These are phyloP conservation scores for Arvicanthis niloticus DNA, from an alignment of 2,113 vertebrate genomes.

Conservation along the genomic window DNA sequence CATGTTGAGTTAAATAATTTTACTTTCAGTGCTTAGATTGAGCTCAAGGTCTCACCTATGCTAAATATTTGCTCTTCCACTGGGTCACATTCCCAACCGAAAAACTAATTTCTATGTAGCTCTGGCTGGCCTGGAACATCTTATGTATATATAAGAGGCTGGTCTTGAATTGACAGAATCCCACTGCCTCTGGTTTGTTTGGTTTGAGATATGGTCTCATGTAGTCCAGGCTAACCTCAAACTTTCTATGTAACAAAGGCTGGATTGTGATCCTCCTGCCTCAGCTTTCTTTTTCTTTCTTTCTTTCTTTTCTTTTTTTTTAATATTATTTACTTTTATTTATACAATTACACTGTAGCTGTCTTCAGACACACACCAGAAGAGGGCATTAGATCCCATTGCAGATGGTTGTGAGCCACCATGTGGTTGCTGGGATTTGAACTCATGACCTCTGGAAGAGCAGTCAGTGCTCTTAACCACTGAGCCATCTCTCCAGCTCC, in stretches of 20 bases:
- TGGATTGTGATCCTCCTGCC: background rate
- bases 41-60: background rate
- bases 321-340: no score
- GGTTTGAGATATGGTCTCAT: background rate
- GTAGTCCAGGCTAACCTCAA: background rate
- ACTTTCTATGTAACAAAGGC: background rate
- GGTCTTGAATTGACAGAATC: background rate
- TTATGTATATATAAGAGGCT: background rate
- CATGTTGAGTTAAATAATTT: background rate
- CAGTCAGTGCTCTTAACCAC: no score
- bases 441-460: no score
- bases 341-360: no score
- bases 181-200: background rate
- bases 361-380: no score
- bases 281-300: no score
- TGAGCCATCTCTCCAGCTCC: no score
- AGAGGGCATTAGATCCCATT: no score
- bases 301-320: no score
- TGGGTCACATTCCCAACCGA: background rate
- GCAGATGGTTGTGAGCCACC: no score
- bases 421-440: no score
- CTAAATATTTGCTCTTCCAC: background rate
- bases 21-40: background rate
- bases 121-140: background rate
- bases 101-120: background rate